A percentile compares a stretch with the other conserved stretches of the same genome.
These are phyloP conservation scores for Trematomus bernacchii DNA, from an alignment of 2,797 vertebrate species.

Conservation along the genomic window DNA sequence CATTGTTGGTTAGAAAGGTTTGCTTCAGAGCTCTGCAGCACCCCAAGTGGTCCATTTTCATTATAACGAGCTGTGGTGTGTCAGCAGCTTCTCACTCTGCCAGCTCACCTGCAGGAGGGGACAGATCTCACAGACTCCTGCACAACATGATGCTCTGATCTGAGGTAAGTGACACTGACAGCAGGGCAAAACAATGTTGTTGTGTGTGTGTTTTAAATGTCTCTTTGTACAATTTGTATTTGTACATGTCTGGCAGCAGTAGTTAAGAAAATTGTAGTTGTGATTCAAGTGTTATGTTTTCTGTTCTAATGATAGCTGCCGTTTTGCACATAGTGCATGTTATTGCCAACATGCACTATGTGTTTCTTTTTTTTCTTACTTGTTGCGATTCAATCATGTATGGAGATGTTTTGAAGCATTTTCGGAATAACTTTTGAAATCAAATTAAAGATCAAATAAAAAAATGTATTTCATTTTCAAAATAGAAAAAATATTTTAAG, in stretches of 20 bases:
- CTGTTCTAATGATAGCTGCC: background rate
- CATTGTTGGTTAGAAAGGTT: slow-evolving; percentile 21
- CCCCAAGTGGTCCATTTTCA: slow-evolving; percentile 26
- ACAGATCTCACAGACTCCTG: slow-evolving; percentile 23
- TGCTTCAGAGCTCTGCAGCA: slow-evolving; percentile 15
- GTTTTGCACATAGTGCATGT: background rate
- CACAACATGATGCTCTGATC: slow-evolving; percentile 24
- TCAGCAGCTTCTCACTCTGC: slow-evolving; percentile 30
- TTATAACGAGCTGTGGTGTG: slow-evolving; percentile 2
- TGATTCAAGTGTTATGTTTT: background rate
- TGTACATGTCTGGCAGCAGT: background rate
- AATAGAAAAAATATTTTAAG: background rate
- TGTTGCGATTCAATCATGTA: too few species aligned
- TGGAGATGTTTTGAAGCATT: background rate
- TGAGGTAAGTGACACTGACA: slow-evolving; percentile 40
- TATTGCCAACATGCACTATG: too few species aligned
- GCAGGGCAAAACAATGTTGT: accelerated
- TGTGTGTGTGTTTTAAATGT: background rate
- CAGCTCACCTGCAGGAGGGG: slow-evolving; percentile 44
- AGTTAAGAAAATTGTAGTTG: background rate
- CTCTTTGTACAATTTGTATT: background rate
- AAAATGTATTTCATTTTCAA: background rate
- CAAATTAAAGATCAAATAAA: background rate
- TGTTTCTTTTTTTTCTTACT: background rate
- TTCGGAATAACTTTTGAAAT: background rate